Evolutionary conservation across 2,888 invertebrate genomes (phyloP), one percentile per base, ranked within the genome.

Genomic region (Peribatodes rhomboidaria): DNA sequence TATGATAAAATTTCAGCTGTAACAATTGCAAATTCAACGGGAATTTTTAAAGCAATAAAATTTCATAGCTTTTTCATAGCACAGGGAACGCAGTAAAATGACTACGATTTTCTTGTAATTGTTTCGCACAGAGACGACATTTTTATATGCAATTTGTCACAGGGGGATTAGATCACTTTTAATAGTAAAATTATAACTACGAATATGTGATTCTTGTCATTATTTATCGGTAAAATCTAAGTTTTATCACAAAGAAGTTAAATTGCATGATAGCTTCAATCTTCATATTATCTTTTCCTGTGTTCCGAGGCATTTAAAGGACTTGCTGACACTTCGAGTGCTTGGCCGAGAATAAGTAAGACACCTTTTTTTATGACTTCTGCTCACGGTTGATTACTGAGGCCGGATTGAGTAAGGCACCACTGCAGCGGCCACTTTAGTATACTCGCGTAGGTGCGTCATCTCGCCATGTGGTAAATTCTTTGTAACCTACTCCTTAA

Each of bases 41-140:
- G 61, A 69, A 69, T 65, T 67, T 70, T 72, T 66, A 66, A 53
- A 27, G 62, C 58, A 65, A 50, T 70, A 70, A 68, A 74, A 70
- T 71, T 74, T 71, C 67, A 72, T 66, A 60, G 68, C 71, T 67
- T 68, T 52, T 50, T 44, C 16, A 62, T 41, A 52, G 57, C 39
- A 37, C 33, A 65, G 61, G 63, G 31, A 52, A 20, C 42, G 13
- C 44, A 62, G 62, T 52, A 57, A 58, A 54, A 53, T 13, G 9
- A 42, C 16, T 50, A 35, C 50, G 35, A 50, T 37, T 33, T 50
- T 50, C n/a, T 13, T 50, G 50, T 50, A 50, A 50, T 50, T 50
- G 50, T 50, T 50, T 50, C 20, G 8, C 20, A 50, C 35, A 50
- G 46, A 50, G 54, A 67, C 63, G 69, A 73, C 75, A 20, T 50